Conservation (phyloP, 2,113 vertebrate genomes). For the Prionailurus bengalensis region DNA sequence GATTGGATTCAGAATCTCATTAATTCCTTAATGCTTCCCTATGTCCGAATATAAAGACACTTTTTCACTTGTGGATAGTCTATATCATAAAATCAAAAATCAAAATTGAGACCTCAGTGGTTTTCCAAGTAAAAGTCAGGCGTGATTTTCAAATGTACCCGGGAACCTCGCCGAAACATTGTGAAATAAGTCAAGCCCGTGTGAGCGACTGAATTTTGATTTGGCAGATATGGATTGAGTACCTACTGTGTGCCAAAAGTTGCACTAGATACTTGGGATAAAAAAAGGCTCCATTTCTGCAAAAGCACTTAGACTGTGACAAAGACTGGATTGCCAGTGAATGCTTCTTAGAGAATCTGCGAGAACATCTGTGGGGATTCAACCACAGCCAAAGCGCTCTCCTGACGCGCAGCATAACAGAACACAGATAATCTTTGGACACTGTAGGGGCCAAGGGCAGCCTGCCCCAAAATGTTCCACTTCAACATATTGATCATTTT, state of each 20-base stretch:
- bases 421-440: neutral
- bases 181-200: neutral
- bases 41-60: neutral
- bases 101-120: neutral
- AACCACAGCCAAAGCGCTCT: neutral
- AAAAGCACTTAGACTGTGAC: neutral
- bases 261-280: neutral
- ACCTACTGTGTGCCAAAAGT: neutral
- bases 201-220: neutral
- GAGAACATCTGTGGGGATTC: neutral
- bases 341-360: neutral
- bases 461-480: neutral
- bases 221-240: neutral
- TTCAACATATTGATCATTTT: neutral
- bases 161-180: neutral
- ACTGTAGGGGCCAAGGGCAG: neutral
- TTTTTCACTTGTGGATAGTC: neutral
- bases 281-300: neutral
- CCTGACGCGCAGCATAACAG: neutral
- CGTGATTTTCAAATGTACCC: neutral
- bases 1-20: neutral
- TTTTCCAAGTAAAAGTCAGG: neutral
- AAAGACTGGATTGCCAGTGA: neutral
- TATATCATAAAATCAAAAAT: slow-evolving; percentile 7
- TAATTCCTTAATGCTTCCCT: neutral